Evolutionary conservation across 2,113 vertebrate genomes (phyloP).

Genomic region (Silurus meridionalis): DNA sequence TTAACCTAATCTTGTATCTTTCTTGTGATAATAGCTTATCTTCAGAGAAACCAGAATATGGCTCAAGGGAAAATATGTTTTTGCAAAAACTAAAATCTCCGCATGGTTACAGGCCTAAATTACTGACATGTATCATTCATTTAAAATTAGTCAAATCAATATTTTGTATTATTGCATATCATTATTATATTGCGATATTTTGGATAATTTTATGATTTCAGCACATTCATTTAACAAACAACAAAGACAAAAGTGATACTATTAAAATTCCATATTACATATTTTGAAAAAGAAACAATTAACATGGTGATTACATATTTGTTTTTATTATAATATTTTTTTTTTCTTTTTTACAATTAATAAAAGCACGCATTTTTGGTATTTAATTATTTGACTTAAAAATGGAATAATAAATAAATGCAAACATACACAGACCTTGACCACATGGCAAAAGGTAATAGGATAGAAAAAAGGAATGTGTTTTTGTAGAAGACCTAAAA

Average conservation of each 20-base stretch:
- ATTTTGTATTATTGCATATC: neutral
- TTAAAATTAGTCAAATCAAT: neutral
- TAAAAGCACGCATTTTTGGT: neutral
- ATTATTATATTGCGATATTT: neutral
- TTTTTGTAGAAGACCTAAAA: neutral
- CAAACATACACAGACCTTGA: neutral
- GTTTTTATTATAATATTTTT: neutral
- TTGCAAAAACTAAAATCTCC: neutral
- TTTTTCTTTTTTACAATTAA: neutral
- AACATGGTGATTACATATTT: neutral
- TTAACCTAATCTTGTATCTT: neutral
- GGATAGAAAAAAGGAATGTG: neutral
- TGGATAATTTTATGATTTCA: neutral
- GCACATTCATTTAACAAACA: neutral
- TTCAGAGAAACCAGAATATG: neutral
- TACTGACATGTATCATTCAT: neutral
- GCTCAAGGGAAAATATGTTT: neutral
- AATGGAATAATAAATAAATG: neutral
- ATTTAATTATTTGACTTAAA: neutral
- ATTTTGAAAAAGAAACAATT: neutral
- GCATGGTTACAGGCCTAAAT: neutral
- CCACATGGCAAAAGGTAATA: neutral
- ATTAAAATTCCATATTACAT: neutral
- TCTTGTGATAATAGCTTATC: neutral
- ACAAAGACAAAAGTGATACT: neutral